Conservation (phyloP, 2,113 vertebrate species). For the Muscicapa adusta region DNA sequence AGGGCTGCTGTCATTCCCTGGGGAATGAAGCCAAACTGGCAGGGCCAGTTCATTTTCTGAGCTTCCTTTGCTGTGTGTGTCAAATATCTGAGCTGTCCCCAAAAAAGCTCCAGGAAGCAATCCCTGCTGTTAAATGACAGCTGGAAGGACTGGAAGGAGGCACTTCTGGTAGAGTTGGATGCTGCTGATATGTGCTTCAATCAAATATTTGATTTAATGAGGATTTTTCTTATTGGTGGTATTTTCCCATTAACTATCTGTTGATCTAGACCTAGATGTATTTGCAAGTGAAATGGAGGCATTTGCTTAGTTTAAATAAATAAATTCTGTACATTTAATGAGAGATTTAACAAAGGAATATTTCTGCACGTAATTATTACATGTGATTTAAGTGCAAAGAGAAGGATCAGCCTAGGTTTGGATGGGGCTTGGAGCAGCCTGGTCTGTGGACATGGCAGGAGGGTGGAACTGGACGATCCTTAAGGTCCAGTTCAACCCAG, state of each 20-base stretch:
- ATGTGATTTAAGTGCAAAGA: fast-evolving
- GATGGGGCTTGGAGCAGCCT: not conserved
- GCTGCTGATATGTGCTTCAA: not conserved
- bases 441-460: not conserved
- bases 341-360: not conserved
- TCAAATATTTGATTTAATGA: not conserved
- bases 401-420: not conserved
- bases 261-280: not conserved
- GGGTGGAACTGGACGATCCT: not conserved
- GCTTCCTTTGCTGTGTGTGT: not conserved
- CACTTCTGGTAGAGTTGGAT: not conserved
- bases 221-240: not conserved
- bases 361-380: not conserved
- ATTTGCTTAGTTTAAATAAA: not conserved
- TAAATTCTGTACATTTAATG: not conserved
- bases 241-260: not conserved
- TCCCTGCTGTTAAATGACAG: not conserved
- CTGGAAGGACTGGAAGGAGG: not conserved
- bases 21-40: not conserved
- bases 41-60: not conserved
- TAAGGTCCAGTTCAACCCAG: not conserved
- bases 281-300: not conserved
- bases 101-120: not conserved
- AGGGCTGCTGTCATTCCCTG: not conserved
- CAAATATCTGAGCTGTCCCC: not conserved